phyloP scores from a whole-genome alignment of 2,113 vertebrate species.

The Pelecanus crispus region DNA sequence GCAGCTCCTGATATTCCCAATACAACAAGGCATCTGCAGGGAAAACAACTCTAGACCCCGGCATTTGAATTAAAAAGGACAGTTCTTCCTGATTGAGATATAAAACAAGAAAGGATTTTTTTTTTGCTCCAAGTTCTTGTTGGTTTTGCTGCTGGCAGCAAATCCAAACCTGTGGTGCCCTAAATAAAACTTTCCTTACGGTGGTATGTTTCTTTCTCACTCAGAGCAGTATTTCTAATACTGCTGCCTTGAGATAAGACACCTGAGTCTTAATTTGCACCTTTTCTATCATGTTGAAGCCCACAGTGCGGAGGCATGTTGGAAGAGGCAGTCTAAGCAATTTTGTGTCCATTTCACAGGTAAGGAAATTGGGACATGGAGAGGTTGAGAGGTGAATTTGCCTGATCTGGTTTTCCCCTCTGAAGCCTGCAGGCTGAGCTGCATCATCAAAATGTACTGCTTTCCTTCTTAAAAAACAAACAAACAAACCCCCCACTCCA shows the following conservation, averaged over 20 bases:
- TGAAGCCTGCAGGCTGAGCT: neutral
- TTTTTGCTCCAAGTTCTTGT: neutral
- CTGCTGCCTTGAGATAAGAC: neutral
- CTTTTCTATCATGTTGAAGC: neutral
- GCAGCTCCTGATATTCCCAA: slow-evolving; percentile 85
- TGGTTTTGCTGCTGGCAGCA: neutral
- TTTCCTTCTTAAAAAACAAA: neutral
- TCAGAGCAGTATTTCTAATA: neutral
- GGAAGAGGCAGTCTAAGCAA: neutral
- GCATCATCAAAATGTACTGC: neutral
- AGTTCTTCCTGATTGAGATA: slow-evolving; percentile 71
- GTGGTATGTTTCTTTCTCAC: neutral
- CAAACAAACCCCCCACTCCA: too few species aligned
- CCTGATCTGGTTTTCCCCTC: neutral
- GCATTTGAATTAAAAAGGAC: slow-evolving; percentile 80
- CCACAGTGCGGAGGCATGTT: fast-evolving
- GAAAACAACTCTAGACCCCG: slow-evolving; percentile 57
- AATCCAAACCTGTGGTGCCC: neutral
- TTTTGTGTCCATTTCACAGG: neutral
- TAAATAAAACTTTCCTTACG: neutral
- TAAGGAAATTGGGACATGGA: neutral
- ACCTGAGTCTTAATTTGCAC: neutral
- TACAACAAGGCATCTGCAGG: slow-evolving; percentile 54
- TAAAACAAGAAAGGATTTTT: slow-evolving; percentile 68
- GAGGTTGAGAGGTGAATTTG: neutral